phyloP scores from a whole-genome alignment of 2,113 vertebrate species.

The Cettia cetti region DNA sequence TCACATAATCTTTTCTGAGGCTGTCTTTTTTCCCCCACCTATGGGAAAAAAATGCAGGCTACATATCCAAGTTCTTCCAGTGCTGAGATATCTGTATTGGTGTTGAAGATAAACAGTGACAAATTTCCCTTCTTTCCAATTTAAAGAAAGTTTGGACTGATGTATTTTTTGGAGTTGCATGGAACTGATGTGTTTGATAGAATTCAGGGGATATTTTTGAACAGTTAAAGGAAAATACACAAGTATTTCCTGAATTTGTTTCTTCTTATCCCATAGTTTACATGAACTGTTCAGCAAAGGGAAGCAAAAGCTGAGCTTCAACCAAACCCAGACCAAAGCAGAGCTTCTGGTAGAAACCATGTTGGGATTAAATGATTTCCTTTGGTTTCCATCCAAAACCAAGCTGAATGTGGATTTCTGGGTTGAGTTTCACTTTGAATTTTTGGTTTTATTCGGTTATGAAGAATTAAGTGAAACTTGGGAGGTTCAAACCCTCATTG shows the following conservation, averaged over 20 bases:
- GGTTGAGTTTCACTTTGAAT: constrained; percentile 60
- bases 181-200: constrained; percentile 9
- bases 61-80: background rate
- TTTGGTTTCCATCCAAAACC: constrained; percentile 62
- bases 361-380: constrained; percentile 68
- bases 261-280: constrained; percentile 48
- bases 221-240: constrained; percentile 21
- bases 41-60: background rate
- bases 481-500: constrained; percentile 54
- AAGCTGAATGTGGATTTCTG: constrained; percentile 59
- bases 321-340: constrained; percentile 39
- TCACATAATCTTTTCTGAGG: background rate
- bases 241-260: constrained; percentile 60
- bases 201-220: constrained; percentile 34
- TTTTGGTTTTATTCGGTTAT: constrained; percentile 58
- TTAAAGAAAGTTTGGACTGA: background rate
- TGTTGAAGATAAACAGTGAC: background rate
- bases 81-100: background rate
- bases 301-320: constrained; percentile 53
- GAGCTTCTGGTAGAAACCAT: constrained; percentile 66
- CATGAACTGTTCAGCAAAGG: constrained; percentile 34
- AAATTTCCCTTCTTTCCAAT: background rate
- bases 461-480: constrained; percentile 66
- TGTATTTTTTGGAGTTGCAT: background rate
- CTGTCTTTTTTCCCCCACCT: background rate